Evolutionary conservation across 2,797 vertebrate genomes (phyloP).

Genomic region (Lagothrix lagotricha): DNA sequence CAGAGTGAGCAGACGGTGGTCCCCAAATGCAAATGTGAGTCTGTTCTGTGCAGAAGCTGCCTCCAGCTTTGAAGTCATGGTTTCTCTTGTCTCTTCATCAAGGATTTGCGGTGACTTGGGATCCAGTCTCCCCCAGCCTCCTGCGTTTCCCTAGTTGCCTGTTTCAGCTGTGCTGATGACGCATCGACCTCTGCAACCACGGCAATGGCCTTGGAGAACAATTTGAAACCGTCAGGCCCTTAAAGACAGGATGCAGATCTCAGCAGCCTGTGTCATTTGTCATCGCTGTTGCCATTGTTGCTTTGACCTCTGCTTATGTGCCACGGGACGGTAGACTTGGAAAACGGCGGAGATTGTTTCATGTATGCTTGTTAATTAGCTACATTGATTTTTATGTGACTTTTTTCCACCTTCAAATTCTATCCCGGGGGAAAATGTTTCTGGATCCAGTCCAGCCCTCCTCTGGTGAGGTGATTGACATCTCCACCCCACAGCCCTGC

Average conservation of each 20-base stretch:
- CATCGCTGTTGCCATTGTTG: rapidly evolving
- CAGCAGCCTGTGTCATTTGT: not conserved
- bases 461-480: not conserved
- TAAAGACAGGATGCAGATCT: not conserved
- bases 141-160: not conserved
- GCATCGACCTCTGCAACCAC: rapidly evolving
- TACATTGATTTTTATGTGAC: not conserved
- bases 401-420: not conserved
- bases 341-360: not conserved
- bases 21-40: rapidly evolving
- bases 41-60: not conserved
- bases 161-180: not conserved
- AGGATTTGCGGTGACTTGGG: not conserved
- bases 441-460: not conserved
- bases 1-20: rapidly evolving
- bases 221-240: rapidly evolving
- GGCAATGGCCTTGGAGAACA: not conserved
- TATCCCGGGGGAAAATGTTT: not conserved
- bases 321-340: rapidly evolving
- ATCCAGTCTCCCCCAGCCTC: not conserved
- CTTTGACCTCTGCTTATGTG: too few relatives aligned
- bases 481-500: rapidly evolving
- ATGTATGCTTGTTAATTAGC: rapidly evolving
- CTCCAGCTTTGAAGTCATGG: rapidly evolving
- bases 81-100: not conserved